phyloP scores from a whole-genome alignment of 37 sponge, comb jelly and placozoan genomes.

The Haliclona indistincta region DNA sequence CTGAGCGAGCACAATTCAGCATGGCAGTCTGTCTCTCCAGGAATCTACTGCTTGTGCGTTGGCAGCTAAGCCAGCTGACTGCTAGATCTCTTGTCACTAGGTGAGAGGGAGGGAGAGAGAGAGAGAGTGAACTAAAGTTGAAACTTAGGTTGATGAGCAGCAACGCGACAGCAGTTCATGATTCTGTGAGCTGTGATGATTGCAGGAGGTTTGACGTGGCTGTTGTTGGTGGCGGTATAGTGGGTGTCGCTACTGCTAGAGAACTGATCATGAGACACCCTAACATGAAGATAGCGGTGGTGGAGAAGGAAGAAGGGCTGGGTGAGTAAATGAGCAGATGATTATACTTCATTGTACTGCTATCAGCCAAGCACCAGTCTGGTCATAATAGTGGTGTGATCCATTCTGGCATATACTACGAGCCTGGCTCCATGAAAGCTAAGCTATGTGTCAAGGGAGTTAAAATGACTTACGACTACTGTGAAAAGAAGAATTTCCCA shows the following conservation, averaged over 20 bases:
- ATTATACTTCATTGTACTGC: background rate
- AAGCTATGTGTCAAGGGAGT: constrained; percentile 93
- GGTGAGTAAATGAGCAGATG: constrained; percentile 41
- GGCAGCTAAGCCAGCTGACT: too few relatives aligned
- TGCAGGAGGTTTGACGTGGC: constrained; percentile 69
- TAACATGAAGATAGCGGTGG: constrained; percentile 65
- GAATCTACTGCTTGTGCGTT: too few relatives aligned
- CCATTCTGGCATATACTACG: constrained; percentile 96
- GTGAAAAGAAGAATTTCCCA: constrained; percentile 67
- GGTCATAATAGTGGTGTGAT: constrained; percentile 99
- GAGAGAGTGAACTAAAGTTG: too few relatives aligned
- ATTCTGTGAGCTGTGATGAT: too few relatives aligned
- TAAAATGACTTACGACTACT: constrained; percentile 81
- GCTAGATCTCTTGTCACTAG: too few relatives aligned
- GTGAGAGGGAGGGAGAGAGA: too few relatives aligned
- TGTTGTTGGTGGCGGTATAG: constrained; percentile 96
- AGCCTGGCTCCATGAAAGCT: constrained; percentile 94
- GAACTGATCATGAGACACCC: constrained; percentile 70
- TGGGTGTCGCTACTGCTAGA: constrained; percentile 92
- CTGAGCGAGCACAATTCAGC: too few relatives aligned
- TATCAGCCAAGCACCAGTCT: constrained; percentile 85
- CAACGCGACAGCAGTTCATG: too few relatives aligned
- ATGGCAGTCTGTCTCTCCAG: too few relatives aligned
- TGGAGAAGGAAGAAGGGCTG: constrained; percentile 87
- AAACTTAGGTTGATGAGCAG: too few relatives aligned